Base-by-base conservation (phyloP, 2,113 vertebrate genomes). In the Echinops telfairi region DNA sequence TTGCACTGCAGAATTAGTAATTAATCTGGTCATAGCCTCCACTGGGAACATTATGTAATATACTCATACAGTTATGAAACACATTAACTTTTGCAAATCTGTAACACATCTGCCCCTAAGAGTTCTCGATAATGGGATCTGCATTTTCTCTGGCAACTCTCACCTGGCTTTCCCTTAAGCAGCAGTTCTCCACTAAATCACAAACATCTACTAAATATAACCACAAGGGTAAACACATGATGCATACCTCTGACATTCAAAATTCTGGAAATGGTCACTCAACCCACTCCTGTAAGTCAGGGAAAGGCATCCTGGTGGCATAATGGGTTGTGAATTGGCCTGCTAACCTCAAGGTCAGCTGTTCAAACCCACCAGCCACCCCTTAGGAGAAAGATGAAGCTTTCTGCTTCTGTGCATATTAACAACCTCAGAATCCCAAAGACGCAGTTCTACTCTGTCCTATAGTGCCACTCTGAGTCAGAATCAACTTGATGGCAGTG, bases 21-120 rank as follows among this genome's bases (percentile, higher is more conserved):
- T 91, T 94, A 93, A 95, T 90, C 70, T 88, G 80, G 43, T 92
- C 88, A 92, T 3, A 93, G 60, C 81, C 14, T n/a, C 68, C 68
- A 93, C 8, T 78, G 68, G 53, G 25, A 89, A 77, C 6, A 33
- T 89, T 93, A 92, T 90, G 33, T 47, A 88, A 85, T 93, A 89
- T 23, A 11, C 47, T 53, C 47, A 53, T 53, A 27, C 6, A 87
- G 83, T 87, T 75, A 79, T 85, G 76, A 70, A 90, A 70, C 2
- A 38, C 9, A 82, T 58, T 85, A 87, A 17, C 64, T 62, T 93
- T 85, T 85, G 79, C 78, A 88, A 94, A 68, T 77, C 8, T 68
- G 36, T 94, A 92, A 83, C 64, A 76, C 25, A 92, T 29, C 27
- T 88, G 16, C n/a, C 76, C 9, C 40, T 73, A 33, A 78, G 31